phyloP scores from a whole-genome alignment of 2,113 vertebrate species.

The Erpornis zantholeuca region DNA sequence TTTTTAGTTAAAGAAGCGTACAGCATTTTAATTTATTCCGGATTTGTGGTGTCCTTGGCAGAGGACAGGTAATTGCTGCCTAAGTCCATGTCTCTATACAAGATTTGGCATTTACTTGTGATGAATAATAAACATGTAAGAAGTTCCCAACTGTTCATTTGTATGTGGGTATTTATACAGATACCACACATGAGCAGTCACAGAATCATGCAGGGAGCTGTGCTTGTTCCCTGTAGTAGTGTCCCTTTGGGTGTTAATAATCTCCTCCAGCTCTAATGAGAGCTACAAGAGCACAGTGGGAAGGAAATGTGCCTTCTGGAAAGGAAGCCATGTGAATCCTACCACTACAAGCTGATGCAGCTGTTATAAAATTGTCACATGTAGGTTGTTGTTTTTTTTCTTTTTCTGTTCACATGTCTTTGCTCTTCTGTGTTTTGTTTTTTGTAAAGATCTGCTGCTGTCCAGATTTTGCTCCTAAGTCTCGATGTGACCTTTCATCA shows the following conservation, averaged over 20 bases:
- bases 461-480: background rate
- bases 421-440: background rate
- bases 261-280: background rate
- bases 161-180: background rate
- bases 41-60: background rate
- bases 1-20: background rate
- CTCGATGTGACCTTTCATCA: background rate
- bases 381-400: fast-evolving
- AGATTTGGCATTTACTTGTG: background rate
- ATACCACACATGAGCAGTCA: background rate
- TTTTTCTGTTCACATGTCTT: background rate
- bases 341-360: background rate
- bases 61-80: background rate
- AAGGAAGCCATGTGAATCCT: constrained; percentile 2
- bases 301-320: background rate
- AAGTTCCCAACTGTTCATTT: background rate
- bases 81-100: background rate
- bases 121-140: background rate
- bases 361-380: background rate
- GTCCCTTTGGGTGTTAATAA: background rate
- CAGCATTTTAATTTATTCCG: background rate
- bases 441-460: background rate
- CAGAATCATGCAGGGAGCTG: background rate
- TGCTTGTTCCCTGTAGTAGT: background rate
- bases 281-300: background rate